Evolutionary conservation across 2,113 vertebrate genomes (phyloP).

Genomic region (Cyanoramphus novaezelandiae): DNA sequence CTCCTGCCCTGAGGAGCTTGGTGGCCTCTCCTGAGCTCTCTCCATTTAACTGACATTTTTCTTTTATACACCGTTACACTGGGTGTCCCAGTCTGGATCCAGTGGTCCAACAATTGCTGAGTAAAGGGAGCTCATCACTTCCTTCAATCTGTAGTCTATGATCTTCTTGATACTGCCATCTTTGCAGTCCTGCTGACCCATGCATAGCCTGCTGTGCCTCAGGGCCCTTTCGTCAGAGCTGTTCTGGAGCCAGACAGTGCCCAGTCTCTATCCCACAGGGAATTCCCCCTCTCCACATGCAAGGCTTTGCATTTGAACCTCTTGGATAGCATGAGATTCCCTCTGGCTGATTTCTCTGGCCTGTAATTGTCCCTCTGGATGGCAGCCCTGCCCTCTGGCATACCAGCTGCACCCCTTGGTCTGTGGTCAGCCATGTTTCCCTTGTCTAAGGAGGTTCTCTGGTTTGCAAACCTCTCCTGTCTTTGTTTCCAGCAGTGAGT

Average conservation of each 20-base stretch:
- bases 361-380: neutral
- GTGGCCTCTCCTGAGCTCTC: neutral
- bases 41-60: neutral
- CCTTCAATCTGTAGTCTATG: neutral
- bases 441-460: neutral
- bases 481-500: neutral
- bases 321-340: neutral
- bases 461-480: neutral
- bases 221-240: neutral
- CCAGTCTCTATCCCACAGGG: neutral
- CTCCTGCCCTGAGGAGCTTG: neutral
- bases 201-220: neutral
- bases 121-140: neutral
- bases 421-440: neutral
- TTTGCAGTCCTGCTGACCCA: neutral
- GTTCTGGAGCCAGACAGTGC: neutral
- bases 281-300: neutral
- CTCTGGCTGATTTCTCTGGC: accelerated
- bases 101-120: neutral
- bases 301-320: neutral
- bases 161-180: neutral
- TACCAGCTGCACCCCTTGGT: neutral
- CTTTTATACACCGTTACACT: neutral
- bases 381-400: neutral
- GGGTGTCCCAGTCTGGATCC: neutral